Base-by-base conservation (phyloP, 2,797 vertebrate genomes). In the Cuniculus paca region DNA sequence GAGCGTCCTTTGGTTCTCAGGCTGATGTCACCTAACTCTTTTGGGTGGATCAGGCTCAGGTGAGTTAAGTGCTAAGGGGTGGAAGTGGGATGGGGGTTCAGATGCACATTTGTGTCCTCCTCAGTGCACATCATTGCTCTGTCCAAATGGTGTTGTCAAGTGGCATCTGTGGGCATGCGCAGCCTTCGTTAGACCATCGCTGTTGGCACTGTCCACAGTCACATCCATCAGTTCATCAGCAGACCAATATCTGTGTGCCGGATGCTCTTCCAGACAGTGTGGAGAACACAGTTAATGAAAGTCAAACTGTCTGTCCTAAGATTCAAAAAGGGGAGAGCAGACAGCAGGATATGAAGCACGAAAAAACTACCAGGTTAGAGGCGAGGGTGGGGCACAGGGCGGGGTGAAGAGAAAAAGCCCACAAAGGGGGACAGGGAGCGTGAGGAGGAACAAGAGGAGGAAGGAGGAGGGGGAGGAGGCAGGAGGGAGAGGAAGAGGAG, bases 141-240 rank as follows among this genome's bases (percentile, higher is more conserved):
- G 24, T 60, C 22, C n/a, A 48, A 20, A 17, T 0, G 28, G 12
- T 26, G 14, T 28, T 11, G 12, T 17, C 39, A 17, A 34, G 63
- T 6, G 5, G 63, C 17, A 11, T 48, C 48, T 20, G 1, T 56
- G 48, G 13, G 20, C 2, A 3, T 3, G 9, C 14, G 12, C 2
- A n/a, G 12, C 4, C 12, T 52, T 87, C n/a, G 12, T 48, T 31
- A 34, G 20, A 1, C 5, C 6, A 5, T 39, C 34, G 1, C 24
- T 65, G 72, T 2, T 0, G 0, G 16, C 5, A 22, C 5, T 17
- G 31, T 20, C 75, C 78, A 54, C 42, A 63, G 1, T 34, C 60
- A 31, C 50, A 13, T 5, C 1, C 13, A 31, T 48, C 7, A 2
- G 5, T 2, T 22, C 20, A 11, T 17, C 22, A 1, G 4, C 22